Conservation (phyloP, 2,888 invertebrate genomes). For the Smittia sp. region DNA sequence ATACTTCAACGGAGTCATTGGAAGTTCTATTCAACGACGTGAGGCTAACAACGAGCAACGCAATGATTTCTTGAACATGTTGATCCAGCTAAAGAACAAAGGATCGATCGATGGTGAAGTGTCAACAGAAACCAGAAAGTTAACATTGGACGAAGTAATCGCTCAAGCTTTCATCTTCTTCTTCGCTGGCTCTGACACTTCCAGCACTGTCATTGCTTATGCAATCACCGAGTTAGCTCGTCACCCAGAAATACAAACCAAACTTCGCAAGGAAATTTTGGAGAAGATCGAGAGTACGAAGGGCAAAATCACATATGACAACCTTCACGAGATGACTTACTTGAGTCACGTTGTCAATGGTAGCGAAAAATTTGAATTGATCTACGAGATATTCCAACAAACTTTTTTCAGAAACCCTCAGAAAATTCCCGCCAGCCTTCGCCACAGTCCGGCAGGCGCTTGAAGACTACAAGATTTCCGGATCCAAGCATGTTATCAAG, state of each 20-base stretch:
- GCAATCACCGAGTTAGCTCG: constrained; percentile 19
- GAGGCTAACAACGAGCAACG: constrained; percentile 51
- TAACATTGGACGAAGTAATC: constrained; percentile 50
- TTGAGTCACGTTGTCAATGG: constrained; percentile 31
- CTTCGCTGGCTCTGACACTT: constrained; percentile 62
- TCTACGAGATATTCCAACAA: background rate
- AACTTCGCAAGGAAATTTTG: constrained; percentile 22
- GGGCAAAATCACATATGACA: constrained; percentile 20
- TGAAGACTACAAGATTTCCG: constrained; percentile 33
- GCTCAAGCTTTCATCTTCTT: constrained; percentile 59
- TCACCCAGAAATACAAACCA: constrained; percentile 31
- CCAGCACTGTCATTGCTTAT: constrained; percentile 58
- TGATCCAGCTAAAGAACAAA: constrained; percentile 56
- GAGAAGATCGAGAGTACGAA: background rate
- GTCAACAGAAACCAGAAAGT: constrained; percentile 6
- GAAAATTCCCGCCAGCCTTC: constrained; percentile 27
- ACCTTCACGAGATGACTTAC: constrained; percentile 28
- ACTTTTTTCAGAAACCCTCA: constrained; percentile 27
- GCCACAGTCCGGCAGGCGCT: background rate
- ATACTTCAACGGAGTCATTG: constrained; percentile 55
- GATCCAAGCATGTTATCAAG: constrained; percentile 17
- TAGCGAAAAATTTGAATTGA: background rate
- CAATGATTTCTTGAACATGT: constrained; percentile 58
- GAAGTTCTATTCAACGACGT: constrained; percentile 53
- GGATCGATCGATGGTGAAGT: constrained; percentile 49